Percentiles rank a stretch among this genome's conserved stretches.
These are phyloP conservation scores for Cebus imitator DNA, from an alignment of 2,113 vertebrate species.

Conservation along the genomic window DNA sequence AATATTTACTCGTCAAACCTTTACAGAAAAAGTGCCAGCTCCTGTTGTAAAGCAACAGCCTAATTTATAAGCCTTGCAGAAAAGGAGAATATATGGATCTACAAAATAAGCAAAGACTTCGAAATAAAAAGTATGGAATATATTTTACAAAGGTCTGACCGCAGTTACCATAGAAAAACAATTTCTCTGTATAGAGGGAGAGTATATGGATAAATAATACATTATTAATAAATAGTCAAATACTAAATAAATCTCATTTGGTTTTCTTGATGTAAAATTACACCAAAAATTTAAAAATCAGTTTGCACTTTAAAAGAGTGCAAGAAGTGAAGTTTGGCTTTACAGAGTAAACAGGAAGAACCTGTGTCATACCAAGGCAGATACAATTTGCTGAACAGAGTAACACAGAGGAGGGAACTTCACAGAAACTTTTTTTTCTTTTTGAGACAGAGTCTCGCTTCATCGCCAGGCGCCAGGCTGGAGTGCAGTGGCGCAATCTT, in stretches of 20 bases:
- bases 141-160: background rate
- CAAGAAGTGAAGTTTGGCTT: slow-evolving; percentile 5
- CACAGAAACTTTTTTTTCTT: background rate
- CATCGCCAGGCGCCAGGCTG: no score
- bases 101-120: background rate
- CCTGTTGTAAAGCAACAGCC: background rate
- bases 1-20: background rate
- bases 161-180: background rate
- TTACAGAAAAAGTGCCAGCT: background rate
- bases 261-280: slow-evolving; percentile 26
- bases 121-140: background rate
- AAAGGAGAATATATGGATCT: background rate
- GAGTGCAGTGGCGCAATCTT: no score
- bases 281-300: background rate
- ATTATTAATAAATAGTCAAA: background rate
- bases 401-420: background rate
- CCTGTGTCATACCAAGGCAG: background rate
- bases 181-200: background rate
- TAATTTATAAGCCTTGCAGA: background rate
- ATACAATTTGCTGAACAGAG: background rate
- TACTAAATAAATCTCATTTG: background rate
- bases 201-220: background rate
- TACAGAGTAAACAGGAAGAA: background rate
- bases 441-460: no score
- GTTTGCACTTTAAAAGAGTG: slow-evolving; percentile 1